A percentile compares a stretch with the other conserved stretches of the same genome.
Conservation (phyloP, 2,797 vertebrate species). For the Chromis chromis region DNA sequence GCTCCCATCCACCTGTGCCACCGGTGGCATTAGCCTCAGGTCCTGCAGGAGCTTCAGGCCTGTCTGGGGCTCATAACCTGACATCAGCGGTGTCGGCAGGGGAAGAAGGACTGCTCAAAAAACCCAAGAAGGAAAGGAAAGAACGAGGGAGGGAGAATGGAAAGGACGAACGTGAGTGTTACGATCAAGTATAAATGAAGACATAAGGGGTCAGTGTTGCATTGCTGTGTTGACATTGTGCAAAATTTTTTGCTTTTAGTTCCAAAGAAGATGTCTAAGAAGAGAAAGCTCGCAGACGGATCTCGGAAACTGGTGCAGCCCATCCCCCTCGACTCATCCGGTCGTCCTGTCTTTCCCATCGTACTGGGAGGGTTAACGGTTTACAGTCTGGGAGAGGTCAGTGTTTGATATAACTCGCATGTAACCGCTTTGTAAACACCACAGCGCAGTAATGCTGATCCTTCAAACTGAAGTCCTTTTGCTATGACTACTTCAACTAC, state of each 20-base stretch:
- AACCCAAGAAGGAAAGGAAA: conserved; percentile 90
- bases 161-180: conserved; percentile 85
- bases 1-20: conserved; percentile 65
- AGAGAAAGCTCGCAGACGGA: conserved; percentile 86
- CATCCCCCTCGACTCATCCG: conserved; percentile 89
- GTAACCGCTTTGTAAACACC: neutral
- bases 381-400: conserved; percentile 93
- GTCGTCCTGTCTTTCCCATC: conserved; percentile 90
- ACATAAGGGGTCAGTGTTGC: neutral
- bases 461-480: neutral
- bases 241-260: conserved; percentile 61
- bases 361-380: conserved; percentile 89
- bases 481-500: neutral
- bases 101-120: conserved; percentile 87
- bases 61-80: conserved; percentile 68
- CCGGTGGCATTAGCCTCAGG: conserved; percentile 61
- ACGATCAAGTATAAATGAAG: neutral
- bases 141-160: conserved; percentile 90
- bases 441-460: neutral
- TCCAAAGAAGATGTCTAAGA: conserved; percentile 90
- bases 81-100: conserved; percentile 56
- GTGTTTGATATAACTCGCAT: conserved; percentile 30
- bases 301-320: conserved; percentile 88
- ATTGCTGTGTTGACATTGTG: neutral
- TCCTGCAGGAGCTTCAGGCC: conserved; percentile 71